Conservation (phyloP, 1,140 invertebrate genomes). For the Rhagoletis zephyria region DNA sequence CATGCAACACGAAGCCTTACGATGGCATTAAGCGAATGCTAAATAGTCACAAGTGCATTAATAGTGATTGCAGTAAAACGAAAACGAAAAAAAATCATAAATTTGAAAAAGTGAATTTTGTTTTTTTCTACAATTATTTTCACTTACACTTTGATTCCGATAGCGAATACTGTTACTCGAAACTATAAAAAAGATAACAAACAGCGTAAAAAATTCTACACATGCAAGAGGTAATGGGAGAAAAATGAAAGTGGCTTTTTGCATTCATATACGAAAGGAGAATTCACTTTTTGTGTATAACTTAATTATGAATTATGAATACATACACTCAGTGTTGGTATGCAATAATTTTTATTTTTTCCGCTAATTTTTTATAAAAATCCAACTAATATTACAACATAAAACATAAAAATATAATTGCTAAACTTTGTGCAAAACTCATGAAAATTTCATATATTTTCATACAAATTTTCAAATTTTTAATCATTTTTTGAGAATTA, state of each 20-base stretch:
- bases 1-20: background rate
- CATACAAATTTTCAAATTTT: too few species aligned
- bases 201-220: background rate
- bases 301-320: background rate
- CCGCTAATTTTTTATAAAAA: too few species aligned
- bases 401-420: too few species aligned
- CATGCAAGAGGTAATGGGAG: background rate
- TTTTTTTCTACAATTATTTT: conserved; percentile 33
- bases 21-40: background rate
- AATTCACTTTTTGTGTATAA: background rate
- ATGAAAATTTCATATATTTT: too few species aligned
- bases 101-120: conserved; percentile 4
- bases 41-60: conserved; percentile 13
- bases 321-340: background rate
- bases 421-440: too few species aligned
- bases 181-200: background rate
- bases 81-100: conserved; percentile 23
- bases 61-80: background rate
- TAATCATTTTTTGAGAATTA: too few species aligned
- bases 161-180: background rate
- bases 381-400: too few species aligned
- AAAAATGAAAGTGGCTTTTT: conserved; percentile 24
- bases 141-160: background rate
- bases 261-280: background rate
- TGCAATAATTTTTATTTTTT: too few species aligned